Percentiles rank a stretch among this genome's conserved stretches.
Conservation (phyloP, 2,113 vertebrate genomes). For the Archocentrus centrarchus region DNA sequence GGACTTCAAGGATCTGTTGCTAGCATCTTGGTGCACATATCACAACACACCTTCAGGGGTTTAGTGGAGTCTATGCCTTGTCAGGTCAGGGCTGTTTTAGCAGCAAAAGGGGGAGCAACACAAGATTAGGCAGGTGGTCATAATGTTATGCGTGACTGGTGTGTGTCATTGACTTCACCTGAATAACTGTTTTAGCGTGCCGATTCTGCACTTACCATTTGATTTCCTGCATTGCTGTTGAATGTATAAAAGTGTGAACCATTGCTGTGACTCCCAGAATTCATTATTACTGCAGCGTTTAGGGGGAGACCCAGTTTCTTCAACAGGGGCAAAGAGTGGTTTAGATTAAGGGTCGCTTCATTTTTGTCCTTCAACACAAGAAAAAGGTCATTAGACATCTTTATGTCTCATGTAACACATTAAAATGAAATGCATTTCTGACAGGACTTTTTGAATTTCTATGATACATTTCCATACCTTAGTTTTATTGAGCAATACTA, state of each 20-base stretch:
- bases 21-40: too few relatives aligned
- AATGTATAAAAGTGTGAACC: conserved; percentile 61
- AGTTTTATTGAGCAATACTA: conserved; percentile 70
- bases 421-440: not conserved
- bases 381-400: not conserved
- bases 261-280: conserved; percentile 52
- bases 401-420: not conserved
- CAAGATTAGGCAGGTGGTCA: too few relatives aligned
- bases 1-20: too few relatives aligned
- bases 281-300: conserved; percentile 63
- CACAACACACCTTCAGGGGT: too few relatives aligned
- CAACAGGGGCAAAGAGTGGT: conserved; percentile 77
- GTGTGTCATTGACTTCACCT: not conserved
- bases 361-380: conserved; percentile 70
- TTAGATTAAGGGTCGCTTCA: conserved; percentile 70
- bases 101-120: too few relatives aligned
- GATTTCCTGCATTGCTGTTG: conserved; percentile 71
- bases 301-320: conserved; percentile 76
- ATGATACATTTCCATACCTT: conserved; percentile 59
- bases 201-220: conserved; percentile 72
- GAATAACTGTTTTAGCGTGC: not conserved
- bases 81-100: too few relatives aligned
- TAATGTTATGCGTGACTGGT: too few relatives aligned
- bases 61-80: too few relatives aligned
- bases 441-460: not conserved